These are phyloP conservation scores for Emydoidea blandingii DNA, from an alignment of 2,797 vertebrate species.

Conservation along the genomic window DNA sequence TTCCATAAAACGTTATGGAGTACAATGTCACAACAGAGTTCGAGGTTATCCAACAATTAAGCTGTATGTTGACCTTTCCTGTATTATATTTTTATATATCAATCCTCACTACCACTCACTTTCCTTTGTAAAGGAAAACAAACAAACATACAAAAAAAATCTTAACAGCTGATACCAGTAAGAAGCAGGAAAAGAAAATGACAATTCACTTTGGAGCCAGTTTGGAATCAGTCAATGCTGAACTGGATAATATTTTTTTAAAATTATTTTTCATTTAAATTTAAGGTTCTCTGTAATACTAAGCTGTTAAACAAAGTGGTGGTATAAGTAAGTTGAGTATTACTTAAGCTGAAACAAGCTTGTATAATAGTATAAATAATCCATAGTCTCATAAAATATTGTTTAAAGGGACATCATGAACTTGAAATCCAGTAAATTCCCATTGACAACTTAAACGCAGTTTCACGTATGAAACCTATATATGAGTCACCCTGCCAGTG, in stretches of 20 bases:
- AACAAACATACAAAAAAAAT: neutral
- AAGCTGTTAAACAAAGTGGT: neutral
- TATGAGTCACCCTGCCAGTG: neutral
- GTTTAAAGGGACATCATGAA: neutral
- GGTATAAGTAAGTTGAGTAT: neutral
- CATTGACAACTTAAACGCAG: neutral
- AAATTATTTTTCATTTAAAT: neutral
- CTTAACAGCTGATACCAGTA: neutral
- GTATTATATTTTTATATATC: neutral
- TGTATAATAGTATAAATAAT: neutral
- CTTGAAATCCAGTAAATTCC: neutral
- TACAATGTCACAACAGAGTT: slow-evolving; percentile 83
- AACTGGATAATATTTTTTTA: neutral
- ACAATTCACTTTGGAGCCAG: neutral
- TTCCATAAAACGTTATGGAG: too few species aligned
- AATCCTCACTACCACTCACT: neutral
- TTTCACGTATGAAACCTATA: neutral
- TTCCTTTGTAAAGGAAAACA: neutral
- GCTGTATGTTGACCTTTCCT: slow-evolving; percentile 88
- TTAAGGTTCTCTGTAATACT: neutral
- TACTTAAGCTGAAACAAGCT: neutral
- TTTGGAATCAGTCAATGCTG: neutral
- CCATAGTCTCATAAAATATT: neutral
- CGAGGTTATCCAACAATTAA: slow-evolving; percentile 99
- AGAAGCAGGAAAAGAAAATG: neutral